Conservation (phyloP, 2,797 vertebrate species). For the Champsocephalus esox region DNA sequence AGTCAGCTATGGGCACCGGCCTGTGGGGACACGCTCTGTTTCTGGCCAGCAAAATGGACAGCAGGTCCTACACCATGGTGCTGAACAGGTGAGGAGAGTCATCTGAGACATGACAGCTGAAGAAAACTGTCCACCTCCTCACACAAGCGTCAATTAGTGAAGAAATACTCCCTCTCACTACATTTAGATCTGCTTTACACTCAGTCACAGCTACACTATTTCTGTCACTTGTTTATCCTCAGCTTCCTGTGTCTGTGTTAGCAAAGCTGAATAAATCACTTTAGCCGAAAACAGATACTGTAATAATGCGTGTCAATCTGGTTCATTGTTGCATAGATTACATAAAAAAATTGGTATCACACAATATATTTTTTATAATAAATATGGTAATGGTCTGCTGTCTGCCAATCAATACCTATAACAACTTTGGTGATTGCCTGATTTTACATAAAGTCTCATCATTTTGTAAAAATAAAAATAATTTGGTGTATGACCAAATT, state of each 20-base stretch:
- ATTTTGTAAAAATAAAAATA: neutral
- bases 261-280: too few relatives aligned
- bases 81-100: constrained; percentile 86
- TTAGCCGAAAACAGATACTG: too few relatives aligned
- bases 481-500: neutral
- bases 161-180: constrained; percentile 34
- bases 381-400: too few relatives aligned
- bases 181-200: constrained; percentile 25
- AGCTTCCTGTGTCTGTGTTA: constrained; percentile 2
- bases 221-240: neutral
- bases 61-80: constrained; percentile 90
- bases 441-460: neutral
- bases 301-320: too few relatives aligned
- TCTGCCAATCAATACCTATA: neutral
- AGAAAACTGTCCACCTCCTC: constrained; percentile 19
- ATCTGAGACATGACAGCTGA: constrained; percentile 42
- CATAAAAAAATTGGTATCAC: too few relatives aligned
- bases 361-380: too few relatives aligned
- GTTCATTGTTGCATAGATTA: too few relatives aligned
- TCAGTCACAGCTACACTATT: neutral
- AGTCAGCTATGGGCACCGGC: constrained; percentile 90
- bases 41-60: constrained; percentile 95
- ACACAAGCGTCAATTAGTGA: constrained; percentile 32
- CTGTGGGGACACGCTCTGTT: constrained; percentile 96
- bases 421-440: neutral